Conservation (phyloP, 2,113 vertebrate species). For the Erythrolamprus reginae region DNA sequence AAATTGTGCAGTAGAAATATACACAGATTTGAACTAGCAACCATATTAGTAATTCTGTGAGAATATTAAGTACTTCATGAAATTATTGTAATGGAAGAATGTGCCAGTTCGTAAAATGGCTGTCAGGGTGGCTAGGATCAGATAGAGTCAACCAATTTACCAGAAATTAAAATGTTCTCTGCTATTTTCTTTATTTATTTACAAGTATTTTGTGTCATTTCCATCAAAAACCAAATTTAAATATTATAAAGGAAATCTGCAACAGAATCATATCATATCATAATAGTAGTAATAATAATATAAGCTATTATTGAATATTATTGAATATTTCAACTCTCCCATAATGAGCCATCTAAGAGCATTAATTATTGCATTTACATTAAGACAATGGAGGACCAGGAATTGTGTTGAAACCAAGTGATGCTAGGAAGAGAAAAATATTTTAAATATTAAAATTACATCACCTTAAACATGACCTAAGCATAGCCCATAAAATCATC, state of each 20-base stretch:
- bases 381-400: neutral
- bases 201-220: neutral
- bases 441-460: neutral
- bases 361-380: neutral
- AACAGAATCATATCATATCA: neutral
- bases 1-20: no score
- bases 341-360: neutral
- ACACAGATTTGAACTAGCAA: no score
- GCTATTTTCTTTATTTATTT: neutral
- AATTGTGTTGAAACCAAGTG: neutral
- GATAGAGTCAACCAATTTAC: neutral
- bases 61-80: no score
- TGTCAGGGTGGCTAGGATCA: neutral
- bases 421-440: neutral
- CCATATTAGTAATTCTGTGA: no score
- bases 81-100: no score
- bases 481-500: no score
- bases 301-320: no score
- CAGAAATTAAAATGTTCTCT: neutral
- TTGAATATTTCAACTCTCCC: neutral
- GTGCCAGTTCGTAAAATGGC: no score
- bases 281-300: neutral
- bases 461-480: no score
- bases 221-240: neutral
- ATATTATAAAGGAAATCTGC: neutral